phyloP scores from a whole-genome alignment of 2,113 vertebrate genomes.

The Xyrauchen texanus region DNA sequence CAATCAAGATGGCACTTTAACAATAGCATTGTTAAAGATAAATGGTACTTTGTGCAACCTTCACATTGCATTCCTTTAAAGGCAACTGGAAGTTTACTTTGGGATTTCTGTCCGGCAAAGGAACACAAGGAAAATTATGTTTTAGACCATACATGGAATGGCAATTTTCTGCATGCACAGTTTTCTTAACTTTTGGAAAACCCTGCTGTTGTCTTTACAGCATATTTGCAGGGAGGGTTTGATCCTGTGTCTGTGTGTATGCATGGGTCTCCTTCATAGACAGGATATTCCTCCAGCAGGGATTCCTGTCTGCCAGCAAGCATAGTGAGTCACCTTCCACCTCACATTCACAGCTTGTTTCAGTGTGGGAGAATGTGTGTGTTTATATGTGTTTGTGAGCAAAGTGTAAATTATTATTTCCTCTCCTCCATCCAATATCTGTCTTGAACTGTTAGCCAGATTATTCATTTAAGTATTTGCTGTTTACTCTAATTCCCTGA shows the following conservation, averaged over 20 bases:
- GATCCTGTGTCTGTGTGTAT: constrained; percentile 13
- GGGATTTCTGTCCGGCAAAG: too few species aligned
- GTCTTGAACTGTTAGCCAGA: constrained; percentile 7
- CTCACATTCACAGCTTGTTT: constrained; percentile 21
- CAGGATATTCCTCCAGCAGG: constrained; percentile 39
- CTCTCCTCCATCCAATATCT: constrained; percentile 16
- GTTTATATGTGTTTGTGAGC: constrained; percentile 1
- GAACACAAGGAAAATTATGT: too few species aligned
- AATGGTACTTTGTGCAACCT: too few species aligned
- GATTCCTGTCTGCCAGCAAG: constrained; percentile 31
- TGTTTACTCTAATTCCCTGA: not conserved
- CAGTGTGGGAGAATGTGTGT: constrained; percentile 31
- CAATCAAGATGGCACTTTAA: too few species aligned
- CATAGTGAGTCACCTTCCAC: constrained; percentile 36
- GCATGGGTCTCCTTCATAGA: constrained; percentile 10
- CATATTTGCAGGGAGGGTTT: not conserved
- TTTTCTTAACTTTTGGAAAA: too few species aligned
- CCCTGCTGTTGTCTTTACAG: not conserved
- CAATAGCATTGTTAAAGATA: too few species aligned
- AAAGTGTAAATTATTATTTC: constrained; percentile 20
- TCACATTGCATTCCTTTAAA: too few species aligned
- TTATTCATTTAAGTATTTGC: constrained; percentile 15
- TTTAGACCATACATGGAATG: too few species aligned
- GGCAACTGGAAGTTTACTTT: too few species aligned
- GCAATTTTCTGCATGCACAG: too few species aligned